Base-by-base conservation (phyloP, 2,797 vertebrate species). In the Lepus oiostolus region DNA sequence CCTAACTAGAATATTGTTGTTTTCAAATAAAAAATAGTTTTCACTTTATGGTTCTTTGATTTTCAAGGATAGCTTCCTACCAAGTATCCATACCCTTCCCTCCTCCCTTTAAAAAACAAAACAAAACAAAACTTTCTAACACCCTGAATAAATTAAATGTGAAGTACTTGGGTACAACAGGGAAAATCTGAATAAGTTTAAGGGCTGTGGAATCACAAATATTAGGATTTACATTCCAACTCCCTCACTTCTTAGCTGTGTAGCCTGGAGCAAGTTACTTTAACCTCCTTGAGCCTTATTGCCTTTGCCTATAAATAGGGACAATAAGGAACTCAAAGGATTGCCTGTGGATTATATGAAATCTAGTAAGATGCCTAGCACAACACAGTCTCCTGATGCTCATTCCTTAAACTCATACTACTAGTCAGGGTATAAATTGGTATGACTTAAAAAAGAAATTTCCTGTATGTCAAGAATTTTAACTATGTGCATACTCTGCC, bases 281-380 rank as follows among this genome's bases (percentile, higher is more conserved):
- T 71, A 77, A 87, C 38, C 65, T 95, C 74, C 76, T 90, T 88
- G 75, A 76, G 75, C 71, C 28, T 93, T 38, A 89, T 68, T 91
- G 93, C 87, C 84, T 88, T 95, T 95, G 76, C 50, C 95, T 96
- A 95, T 90, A 96, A 95, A 95, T 90, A 96, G 93, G 52, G 71
- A 94, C 32, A 93, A n/a, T 88, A 94, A 96, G 79, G 87, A 74
- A 26, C 47, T 93, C 72, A 94, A 87, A 95, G 84, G 93, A 94
- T 91, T 95, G 81, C 75, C 70, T 47, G 16, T 6, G 91, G 95
- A 95, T 96, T 91, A 96, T 52, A 77, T 52, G 28, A 95, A 93
- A 75, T 92, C 77, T 86, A 95, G 93, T 91, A 88, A 93, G 80
- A 96, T 12, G 4, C 21, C 6, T 82, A 92, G 72, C 52, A 82